Base-by-base conservation (phyloP, 2,113 vertebrate genomes). In the Menidia beryllina region DNA sequence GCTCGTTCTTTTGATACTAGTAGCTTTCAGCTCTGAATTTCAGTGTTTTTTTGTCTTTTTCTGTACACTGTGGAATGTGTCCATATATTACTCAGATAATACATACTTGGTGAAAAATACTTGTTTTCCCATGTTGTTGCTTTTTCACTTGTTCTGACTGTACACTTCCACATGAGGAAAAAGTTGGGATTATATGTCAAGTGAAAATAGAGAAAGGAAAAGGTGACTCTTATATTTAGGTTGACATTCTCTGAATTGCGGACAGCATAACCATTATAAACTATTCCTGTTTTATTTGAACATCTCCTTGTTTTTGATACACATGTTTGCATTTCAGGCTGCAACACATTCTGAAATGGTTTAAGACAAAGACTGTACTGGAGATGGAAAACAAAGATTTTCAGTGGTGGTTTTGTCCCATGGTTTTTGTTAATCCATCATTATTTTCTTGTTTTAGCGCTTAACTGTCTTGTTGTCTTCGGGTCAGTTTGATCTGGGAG, bases 31-130 rank as follows among this genome's bases (percentile, higher is more conserved):
- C 45, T 26, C 39, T 13, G 36, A 38, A 24, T 58, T 75, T 69
- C 34, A 72, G 53, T 23, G 48, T 67, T 69, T 59, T 73, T 75
- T 64, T 36, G 51, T 71, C 39, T 49, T 39, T 52, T 25, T 76
- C 66, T 74, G 69, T 55, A 41, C 36, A n/a, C 75, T 55, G 69
- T 54, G 39, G 59, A 70, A 48, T 34, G 13, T 72, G 39, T 26
- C 53, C 48, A 65, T 58, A 61, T 14, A 64, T 36, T 25, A 50
- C 17, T 3, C 7, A 39, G 55, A 51, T 39, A 38, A n/a, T 69
- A 72, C 75, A 47, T 71, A 20, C 34, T 36, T 69, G 7, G 24
- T 26, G 60, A 82, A 67, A 51, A 15, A 5, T 59, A 30, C 69
- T 69, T 64, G 12, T 36, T 69, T 6, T 23, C 14, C 52, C 49